Percentiles rank a stretch among this genome's conserved stretches.
Evolutionary conservation across 2,797 vertebrate species (phyloP).

Genomic region (Cuniculus paca): DNA sequence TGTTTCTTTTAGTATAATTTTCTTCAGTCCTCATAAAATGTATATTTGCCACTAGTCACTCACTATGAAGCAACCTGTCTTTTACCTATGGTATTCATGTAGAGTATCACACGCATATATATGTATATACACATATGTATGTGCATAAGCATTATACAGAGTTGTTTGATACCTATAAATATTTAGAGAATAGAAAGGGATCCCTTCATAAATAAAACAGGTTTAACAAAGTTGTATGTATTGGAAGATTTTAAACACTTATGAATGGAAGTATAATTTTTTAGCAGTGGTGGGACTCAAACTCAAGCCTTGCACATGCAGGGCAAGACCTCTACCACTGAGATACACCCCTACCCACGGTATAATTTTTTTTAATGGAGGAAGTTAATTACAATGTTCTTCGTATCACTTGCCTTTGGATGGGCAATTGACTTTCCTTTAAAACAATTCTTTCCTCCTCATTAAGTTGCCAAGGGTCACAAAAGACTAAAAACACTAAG

Average conservation of each 20-base stretch:
- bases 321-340: not conserved
- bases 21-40: conserved; percentile 14
- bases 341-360: not conserved
- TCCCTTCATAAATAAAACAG: conserved; percentile 36
- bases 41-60: conserved; percentile 50
- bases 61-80: conserved; percentile 33
- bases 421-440: not conserved
- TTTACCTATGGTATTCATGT: conserved; percentile 9
- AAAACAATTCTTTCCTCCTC: conserved; percentile 41
- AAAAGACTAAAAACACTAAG: conserved; percentile 31
- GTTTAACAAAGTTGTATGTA: not conserved
- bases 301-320: not conserved
- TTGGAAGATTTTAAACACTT: conserved; percentile 21
- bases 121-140: not conserved
- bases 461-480: not conserved
- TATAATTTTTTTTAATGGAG: conserved; percentile 54
- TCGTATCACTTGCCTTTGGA: conserved; percentile 46
- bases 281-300: not conserved
- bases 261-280: not conserved
- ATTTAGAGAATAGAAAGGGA: conserved; percentile 31
- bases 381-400: conserved; percentile 39
- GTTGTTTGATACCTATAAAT: not conserved
- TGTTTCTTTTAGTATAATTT: conserved; percentile 59
- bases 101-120: not conserved
- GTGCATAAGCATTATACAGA: not conserved